Evolutionary conservation across 1,140 invertebrate genomes (phyloP).

Genomic region (Drosophila truncata): DNA sequence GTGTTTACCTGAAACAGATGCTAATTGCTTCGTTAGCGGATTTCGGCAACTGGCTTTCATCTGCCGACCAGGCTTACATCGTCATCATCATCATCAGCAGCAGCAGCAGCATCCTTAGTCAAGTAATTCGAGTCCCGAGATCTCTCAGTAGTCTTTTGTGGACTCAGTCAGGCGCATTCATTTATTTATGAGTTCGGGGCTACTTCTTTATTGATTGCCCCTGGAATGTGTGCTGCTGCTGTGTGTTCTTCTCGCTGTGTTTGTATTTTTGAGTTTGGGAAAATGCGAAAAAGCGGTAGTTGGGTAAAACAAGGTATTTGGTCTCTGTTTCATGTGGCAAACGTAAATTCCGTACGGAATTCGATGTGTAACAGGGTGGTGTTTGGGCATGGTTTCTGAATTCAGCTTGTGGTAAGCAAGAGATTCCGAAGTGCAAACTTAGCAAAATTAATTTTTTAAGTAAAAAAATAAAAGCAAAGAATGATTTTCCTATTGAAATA

Average conservation of each 20-base stretch:
- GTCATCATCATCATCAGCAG: slow-evolving; percentile 1
- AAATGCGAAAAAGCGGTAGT: not conserved
- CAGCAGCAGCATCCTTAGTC: slow-evolving; percentile 6
- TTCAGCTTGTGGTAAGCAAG: not conserved
- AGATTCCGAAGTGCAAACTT: not conserved
- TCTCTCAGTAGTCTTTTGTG: slow-evolving; percentile 3
- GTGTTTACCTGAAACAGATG: slow-evolving; percentile 34
- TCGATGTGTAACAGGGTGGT: not conserved
- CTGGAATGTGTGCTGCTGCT: slow-evolving; percentile 1
- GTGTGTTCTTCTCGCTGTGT: not conserved
- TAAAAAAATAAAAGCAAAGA: too few species aligned
- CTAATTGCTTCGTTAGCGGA: slow-evolving; percentile 77
- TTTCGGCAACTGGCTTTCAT: slow-evolving; percentile 48
- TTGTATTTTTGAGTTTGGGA: slow-evolving; percentile 29
- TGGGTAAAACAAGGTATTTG: not conserved
- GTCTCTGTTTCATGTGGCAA: not conserved
- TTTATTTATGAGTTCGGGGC: slow-evolving; percentile 67
- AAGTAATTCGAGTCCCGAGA: slow-evolving; percentile 3
- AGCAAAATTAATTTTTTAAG: too few species aligned
- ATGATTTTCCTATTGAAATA: too few species aligned
- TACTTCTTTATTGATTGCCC: slow-evolving; percentile 70
- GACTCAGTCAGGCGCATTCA: slow-evolving; percentile 52
- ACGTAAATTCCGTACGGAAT: not conserved
- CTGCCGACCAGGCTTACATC: slow-evolving; percentile 1
- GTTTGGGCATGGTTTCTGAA: not conserved